Evolutionary conservation across 2,888 invertebrate genomes (phyloP).

Genomic region (Colletes collaris): DNA sequence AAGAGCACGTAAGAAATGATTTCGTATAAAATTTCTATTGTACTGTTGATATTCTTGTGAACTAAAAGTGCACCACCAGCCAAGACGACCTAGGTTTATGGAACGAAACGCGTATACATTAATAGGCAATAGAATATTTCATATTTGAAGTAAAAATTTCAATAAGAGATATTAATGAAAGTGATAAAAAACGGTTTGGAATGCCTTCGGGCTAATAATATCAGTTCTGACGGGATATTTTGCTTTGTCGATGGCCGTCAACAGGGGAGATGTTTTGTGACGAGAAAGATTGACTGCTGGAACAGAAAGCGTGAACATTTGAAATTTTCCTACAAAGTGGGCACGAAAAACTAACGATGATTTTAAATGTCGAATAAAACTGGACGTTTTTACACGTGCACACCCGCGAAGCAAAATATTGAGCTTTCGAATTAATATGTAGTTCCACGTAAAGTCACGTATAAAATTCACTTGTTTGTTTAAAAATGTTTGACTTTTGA

Average conservation of each 20-base stretch:
- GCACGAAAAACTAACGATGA: conserved; percentile 20
- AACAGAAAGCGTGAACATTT: conserved; percentile 16
- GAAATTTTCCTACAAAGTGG: conserved; percentile 16
- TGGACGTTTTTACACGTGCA: conserved; percentile 22
- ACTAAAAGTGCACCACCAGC: conserved; percentile 73
- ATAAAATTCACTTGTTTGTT: conserved; percentile 17
- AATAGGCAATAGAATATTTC: conserved; percentile 71
- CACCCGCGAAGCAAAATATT: conserved; percentile 3
- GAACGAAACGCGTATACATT: conserved; percentile 74
- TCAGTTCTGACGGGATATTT: conserved; percentile 56
- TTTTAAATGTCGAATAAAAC: background rate
- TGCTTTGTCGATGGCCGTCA: conserved; percentile 36
- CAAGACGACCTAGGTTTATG: conserved; percentile 79
- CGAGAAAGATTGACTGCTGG: conserved; percentile 36
- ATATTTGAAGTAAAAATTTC: conserved; percentile 59
- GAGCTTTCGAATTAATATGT: background rate
- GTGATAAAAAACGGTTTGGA: conserved; percentile 59
- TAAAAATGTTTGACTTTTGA: conserved; percentile 28
- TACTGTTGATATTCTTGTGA: conserved; percentile 54
- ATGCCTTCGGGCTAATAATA: conserved; percentile 62
- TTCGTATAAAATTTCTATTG: conserved; percentile 44
- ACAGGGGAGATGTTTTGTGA: conserved; percentile 37
- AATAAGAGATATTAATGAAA: conserved; percentile 53
- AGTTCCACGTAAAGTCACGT: conserved; percentile 20
- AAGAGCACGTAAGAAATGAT: conserved; percentile 23